Conservation (phyloP, 64 coral and sea anemone genomes). For the Pachyseris speciosa region DNA sequence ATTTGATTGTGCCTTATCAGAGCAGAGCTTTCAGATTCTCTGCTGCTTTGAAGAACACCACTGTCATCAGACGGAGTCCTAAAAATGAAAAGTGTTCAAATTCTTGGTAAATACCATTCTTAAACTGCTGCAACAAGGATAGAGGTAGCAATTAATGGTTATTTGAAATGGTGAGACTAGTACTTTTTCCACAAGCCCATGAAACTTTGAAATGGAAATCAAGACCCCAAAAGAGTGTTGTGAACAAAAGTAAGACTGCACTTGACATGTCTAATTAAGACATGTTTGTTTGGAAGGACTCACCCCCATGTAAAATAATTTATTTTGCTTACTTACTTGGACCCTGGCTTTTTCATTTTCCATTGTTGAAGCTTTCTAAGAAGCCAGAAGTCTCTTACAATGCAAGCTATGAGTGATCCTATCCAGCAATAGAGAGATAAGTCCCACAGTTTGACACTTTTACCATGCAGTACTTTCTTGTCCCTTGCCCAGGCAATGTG, state of each 20-base stretch:
- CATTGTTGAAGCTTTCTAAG: conserved; percentile 29
- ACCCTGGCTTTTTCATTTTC: conserved; percentile 5
- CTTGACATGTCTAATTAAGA: no score
- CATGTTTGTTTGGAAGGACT: neutral
- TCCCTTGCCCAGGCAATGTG: conserved; percentile 88
- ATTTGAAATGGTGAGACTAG: no score
- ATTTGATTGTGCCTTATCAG: conserved; percentile 27
- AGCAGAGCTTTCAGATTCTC: neutral
- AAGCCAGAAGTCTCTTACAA: conserved; percentile 67
- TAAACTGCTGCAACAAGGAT: no score
- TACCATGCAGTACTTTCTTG: conserved; percentile 70
- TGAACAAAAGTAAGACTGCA: no score
- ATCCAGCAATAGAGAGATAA: conserved; percentile 75
- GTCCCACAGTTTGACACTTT: conserved; percentile 60
- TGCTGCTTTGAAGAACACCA: neutral
- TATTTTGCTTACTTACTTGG: neutral
- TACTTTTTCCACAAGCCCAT: no score
- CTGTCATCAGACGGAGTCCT: neutral
- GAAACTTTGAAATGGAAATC: no score
- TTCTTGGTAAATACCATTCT: no score
- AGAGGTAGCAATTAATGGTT: no score
- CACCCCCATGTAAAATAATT: neutral
- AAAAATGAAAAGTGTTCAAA: neutral
- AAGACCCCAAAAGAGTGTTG: no score
- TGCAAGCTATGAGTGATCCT: conserved; percentile 61